Conservation (phyloP, 1,140 invertebrate species). For the Radopholus similis region DNA sequence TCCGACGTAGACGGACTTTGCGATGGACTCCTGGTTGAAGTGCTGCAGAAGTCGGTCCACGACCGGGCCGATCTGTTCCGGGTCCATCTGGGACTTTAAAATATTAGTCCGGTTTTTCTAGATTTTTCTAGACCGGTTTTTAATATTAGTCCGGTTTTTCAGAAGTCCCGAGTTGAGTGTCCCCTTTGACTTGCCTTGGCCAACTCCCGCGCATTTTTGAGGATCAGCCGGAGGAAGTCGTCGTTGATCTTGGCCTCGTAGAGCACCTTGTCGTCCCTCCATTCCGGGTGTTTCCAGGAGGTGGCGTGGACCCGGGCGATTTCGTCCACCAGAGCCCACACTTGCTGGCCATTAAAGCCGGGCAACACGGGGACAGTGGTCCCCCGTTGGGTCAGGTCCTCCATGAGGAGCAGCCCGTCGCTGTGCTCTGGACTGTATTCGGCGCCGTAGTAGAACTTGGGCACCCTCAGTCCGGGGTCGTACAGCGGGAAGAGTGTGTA, state of each 20-base stretch:
- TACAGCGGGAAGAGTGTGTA: conserved; percentile 35
- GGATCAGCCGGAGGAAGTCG: background rate
- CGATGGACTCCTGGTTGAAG: background rate
- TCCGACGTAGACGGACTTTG: background rate
- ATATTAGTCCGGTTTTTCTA: too few relatives aligned
- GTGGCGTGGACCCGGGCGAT: conserved; percentile 30
- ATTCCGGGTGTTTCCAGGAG: conserved; percentile 39
- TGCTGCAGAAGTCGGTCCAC: background rate
- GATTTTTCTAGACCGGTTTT: too few relatives aligned
- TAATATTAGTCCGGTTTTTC: too few relatives aligned
- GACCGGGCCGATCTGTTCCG: background rate
- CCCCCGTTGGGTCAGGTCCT: conserved; percentile 33
- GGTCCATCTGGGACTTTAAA: background rate
- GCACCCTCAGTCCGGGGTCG: conserved; percentile 28
- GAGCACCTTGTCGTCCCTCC: conserved; percentile 9
- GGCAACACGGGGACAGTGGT: conserved; percentile 32
- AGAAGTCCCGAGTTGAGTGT: background rate
- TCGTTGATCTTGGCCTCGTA: background rate
- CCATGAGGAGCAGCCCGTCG: conserved; percentile 41
- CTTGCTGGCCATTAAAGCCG: conserved; percentile 35
- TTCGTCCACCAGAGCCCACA: conserved; percentile 33
- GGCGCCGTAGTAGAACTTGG: conserved; percentile 40
- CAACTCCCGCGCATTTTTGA: background rate
- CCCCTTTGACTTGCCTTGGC: background rate
- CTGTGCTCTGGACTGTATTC: conserved; percentile 22